A percentile compares a stretch with the other conserved stretches of the same genome.
Evolutionary conservation across 2,113 vertebrate species (phyloP).

Genomic region (Callaeas wilsoni): DNA sequence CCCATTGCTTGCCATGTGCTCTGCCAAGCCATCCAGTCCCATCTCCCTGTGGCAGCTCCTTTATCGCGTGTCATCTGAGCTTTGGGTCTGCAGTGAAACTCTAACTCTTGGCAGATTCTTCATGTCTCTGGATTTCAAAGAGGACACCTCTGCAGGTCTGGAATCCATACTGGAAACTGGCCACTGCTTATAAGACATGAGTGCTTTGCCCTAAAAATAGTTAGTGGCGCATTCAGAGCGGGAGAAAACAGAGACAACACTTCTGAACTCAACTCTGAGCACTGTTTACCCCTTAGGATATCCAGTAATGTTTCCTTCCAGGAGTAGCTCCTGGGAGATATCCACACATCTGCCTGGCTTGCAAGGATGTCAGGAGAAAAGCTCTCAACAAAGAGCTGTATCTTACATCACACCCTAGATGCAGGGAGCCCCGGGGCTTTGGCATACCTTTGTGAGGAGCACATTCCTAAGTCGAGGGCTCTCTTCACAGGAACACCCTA

Average conservation of each 20-base stretch:
- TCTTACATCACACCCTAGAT: constrained; percentile 25
- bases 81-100: not conserved
- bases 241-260: not conserved
- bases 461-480: not conserved
- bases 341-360: constrained; percentile 6
- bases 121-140: not conserved
- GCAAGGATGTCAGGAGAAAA: constrained; percentile 37
- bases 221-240: rapidly evolving
- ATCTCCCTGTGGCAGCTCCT: not conserved
- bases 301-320: constrained; percentile 27
- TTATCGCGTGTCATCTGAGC: not conserved
- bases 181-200: not conserved
- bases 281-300: constrained; percentile 29
- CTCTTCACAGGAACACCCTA: constrained; percentile 13
- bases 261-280: not conserved
- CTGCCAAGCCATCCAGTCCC: not conserved
- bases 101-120: not conserved
- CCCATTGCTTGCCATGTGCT: rapidly evolving
- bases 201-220: not conserved
- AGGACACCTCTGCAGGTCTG: not conserved
- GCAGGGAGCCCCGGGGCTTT: constrained; percentile 13
- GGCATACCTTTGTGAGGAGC: constrained; percentile 29
- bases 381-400: not conserved
- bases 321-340: constrained; percentile 25
- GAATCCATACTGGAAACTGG: not conserved